Evolutionary conservation across 2,888 invertebrate genomes (phyloP).

Genomic region (Tenthredo mesomela): DNA sequence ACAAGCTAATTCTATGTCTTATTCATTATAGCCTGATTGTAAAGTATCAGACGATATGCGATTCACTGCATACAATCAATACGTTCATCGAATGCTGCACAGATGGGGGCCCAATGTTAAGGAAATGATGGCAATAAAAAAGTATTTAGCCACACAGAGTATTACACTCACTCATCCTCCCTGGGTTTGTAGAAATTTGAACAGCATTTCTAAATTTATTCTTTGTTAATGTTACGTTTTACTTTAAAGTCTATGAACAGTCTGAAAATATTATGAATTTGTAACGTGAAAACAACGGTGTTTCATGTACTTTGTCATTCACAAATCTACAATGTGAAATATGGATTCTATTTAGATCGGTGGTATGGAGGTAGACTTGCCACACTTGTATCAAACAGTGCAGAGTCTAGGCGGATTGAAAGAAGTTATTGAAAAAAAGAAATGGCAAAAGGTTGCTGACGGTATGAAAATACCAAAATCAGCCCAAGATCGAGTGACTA

Average conservation of each 20-base stretch:
- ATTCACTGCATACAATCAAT: conserved; percentile 94
- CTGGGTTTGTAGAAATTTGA: conserved; percentile 81
- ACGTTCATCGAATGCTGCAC: conserved; percentile 91
- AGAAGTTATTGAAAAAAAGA: conserved; percentile 92
- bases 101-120: conserved; percentile 94
- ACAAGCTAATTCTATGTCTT: conserved; percentile 50
- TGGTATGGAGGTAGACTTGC: conserved; percentile 94
- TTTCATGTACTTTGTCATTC: conserved; percentile 29
- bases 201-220: conserved; percentile 5
- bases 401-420: conserved; percentile 92
- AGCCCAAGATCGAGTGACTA: conserved; percentile 89
- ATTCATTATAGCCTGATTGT: conserved; percentile 84
- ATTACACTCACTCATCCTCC: conserved; percentile 88
- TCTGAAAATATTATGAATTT: neutral
- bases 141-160: conserved; percentile 88
- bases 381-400: conserved; percentile 91
- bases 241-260: neutral
- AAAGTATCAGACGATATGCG: conserved; percentile 91
- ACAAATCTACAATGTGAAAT: conserved; percentile 23
- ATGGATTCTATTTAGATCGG: conserved; percentile 83
- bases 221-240: neutral
- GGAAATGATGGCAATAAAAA: conserved; percentile 91
- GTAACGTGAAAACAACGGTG: neutral
- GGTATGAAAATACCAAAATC: conserved; percentile 91
- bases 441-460: conserved; percentile 93